Evolutionary conservation across 1,140 invertebrate genomes (phyloP).

Genomic region (Anoplophora glabripennis): DNA sequence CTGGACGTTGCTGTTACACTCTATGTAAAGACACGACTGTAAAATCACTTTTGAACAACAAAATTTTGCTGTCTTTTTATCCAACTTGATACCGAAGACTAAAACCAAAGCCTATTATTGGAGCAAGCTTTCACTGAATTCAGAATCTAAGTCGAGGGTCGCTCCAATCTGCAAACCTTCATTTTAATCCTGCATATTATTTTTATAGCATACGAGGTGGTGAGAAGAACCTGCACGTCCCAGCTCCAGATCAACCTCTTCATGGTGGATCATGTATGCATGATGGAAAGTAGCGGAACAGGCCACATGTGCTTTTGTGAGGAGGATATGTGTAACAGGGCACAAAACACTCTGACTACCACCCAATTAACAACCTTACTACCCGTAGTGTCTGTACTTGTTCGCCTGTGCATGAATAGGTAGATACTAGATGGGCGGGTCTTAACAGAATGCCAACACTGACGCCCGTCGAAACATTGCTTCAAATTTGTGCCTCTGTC

Average conservation of each 20-base stretch:
- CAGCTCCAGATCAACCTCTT: slow-evolving; percentile 93
- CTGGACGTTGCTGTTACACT: too few species aligned
- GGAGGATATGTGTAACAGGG: slow-evolving; percentile 89
- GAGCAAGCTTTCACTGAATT: too few species aligned
- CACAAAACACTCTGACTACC: slow-evolving; percentile 7
- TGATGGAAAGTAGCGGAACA: slow-evolving; percentile 94
- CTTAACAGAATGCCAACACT: background rate
- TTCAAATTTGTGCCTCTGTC: too few species aligned
- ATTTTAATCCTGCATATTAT: too few species aligned
- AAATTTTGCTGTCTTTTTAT: background rate
- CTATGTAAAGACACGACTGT: too few species aligned
- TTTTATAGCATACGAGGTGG: slow-evolving; percentile 74
- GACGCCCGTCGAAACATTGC: too few species aligned
- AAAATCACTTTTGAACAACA: too few species aligned
- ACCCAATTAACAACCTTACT: slow-evolving; percentile 14
- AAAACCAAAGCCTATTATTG: too few species aligned
- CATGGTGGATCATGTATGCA: slow-evolving; percentile 97
- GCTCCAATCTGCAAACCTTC: too few species aligned
- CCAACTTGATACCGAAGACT: too few species aligned
- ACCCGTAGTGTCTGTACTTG: slow-evolving; percentile 34
- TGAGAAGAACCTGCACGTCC: slow-evolving; percentile 85
- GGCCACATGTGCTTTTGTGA: slow-evolving; percentile 98
- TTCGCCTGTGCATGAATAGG: slow-evolving; percentile 41
- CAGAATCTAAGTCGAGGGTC: too few species aligned
- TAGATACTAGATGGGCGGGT: slow-evolving; percentile 24